phyloP scores from a whole-genome alignment of 2,113 vertebrate species.

The Eleginops maclovinus region DNA sequence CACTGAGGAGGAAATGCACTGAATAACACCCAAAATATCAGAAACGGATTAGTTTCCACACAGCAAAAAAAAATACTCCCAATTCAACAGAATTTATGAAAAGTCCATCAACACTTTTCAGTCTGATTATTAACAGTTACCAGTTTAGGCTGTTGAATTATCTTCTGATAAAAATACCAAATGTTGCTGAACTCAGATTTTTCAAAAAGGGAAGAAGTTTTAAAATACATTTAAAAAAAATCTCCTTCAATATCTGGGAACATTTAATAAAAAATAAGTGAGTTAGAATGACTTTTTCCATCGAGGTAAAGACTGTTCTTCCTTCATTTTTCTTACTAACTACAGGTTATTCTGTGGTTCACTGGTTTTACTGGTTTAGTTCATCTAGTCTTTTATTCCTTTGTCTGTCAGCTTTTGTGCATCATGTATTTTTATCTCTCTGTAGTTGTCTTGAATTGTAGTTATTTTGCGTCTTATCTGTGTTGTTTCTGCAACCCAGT shows the following conservation, averaged over 20 bases:
- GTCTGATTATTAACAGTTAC: background rate
- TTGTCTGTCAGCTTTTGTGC: background rate
- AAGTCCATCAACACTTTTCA: background rate
- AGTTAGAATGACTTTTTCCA: background rate
- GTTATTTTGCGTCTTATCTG: background rate
- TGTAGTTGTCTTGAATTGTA: background rate
- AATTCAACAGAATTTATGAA: background rate
- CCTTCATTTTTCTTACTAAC: background rate
- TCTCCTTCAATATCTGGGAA: background rate
- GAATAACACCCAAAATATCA: slow-evolving; percentile 16
- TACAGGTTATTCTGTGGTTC: background rate
- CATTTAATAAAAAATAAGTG: too few relatives aligned
- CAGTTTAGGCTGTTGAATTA: background rate
- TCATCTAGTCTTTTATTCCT: background rate
- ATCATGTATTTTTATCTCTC: background rate
- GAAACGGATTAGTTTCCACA: background rate
- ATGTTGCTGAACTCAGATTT: too few relatives aligned
- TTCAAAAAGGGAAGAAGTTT: too few relatives aligned
- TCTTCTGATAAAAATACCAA: too few relatives aligned
- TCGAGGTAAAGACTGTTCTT: background rate
- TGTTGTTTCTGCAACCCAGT: background rate
- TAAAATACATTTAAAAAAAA: too few relatives aligned
- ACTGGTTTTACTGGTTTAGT: background rate
- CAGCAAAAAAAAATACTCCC: background rate
- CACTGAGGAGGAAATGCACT: background rate